Evolutionary conservation across 2,797 vertebrate species (phyloP).

Genomic region (Glossophaga mutica): DNA sequence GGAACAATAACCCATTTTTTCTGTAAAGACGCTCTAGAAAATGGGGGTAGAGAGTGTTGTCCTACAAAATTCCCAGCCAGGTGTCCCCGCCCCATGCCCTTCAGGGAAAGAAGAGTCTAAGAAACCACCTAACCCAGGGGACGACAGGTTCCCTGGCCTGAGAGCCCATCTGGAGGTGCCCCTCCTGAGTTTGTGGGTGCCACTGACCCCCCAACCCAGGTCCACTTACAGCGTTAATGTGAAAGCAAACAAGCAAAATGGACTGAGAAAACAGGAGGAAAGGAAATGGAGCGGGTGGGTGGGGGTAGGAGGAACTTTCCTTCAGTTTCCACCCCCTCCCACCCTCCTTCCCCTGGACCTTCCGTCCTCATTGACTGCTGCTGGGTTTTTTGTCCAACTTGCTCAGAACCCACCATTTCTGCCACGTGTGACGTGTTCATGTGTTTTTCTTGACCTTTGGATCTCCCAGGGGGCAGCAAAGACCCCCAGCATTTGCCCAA

Average conservation of each 20-base stretch:
- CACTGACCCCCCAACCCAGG: too few relatives aligned
- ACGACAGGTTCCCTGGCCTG: background rate
- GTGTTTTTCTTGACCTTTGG: background rate
- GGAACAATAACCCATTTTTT: background rate
- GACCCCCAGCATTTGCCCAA: background rate
- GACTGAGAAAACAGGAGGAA: background rate
- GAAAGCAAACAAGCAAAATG: rapidly evolving
- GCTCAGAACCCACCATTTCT: background rate
- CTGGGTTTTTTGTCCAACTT: background rate
- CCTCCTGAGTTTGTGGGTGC: background rate
- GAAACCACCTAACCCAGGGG: background rate
- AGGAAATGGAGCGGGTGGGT: rapidly evolving
- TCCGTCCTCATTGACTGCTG: background rate
- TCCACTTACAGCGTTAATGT: rapidly evolving
- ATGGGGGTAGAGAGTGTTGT: background rate
- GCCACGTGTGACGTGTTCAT: background rate
- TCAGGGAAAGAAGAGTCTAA: background rate
- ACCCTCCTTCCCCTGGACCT: background rate
- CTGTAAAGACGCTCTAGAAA: background rate
- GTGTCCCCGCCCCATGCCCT: too few relatives aligned
- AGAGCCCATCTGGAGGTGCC: background rate
- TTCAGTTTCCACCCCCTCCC: background rate
- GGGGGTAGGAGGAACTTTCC: too few relatives aligned
- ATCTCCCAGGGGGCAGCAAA: background rate
- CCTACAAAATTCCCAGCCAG: background rate